Percentiles rank a stretch among this genome's conserved stretches.
Conservation (phyloP, 2,113 vertebrate species). For the Barnardius zonarius region DNA sequence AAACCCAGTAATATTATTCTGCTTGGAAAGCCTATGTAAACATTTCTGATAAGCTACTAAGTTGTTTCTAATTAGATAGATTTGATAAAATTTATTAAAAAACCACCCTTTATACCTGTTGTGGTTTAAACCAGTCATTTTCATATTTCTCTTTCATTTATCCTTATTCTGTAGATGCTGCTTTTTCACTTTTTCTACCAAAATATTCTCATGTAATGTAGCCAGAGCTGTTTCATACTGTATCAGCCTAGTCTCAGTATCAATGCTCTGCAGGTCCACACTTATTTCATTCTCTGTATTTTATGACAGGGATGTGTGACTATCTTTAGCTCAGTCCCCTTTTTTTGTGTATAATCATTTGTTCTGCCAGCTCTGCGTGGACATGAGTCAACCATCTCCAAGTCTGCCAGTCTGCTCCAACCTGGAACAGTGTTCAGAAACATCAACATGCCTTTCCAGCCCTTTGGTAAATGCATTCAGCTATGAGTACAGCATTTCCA, state of each 20-base stretch:
- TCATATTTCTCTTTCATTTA: neutral
- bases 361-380: neutral
- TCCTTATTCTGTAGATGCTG: neutral
- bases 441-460: neutral
- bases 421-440: neutral
- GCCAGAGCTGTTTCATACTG: neutral
- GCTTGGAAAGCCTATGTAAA: neutral
- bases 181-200: neutral
- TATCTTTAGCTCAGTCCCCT: neutral
- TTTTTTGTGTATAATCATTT: neutral
- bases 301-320: neutral
- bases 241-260: neutral
- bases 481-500: neutral
- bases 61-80: neutral
- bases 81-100: neutral
- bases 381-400: neutral
- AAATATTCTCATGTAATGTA: neutral
- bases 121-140: neutral
- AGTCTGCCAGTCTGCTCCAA: neutral
- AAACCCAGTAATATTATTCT: neutral
- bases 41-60: neutral
- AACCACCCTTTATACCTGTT: neutral
- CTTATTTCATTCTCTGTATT: neutral
- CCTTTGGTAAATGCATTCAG: neutral
- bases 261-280: neutral